Base-by-base conservation (phyloP, 1,140 invertebrate genomes). In the Oryctes rhinoceros region DNA sequence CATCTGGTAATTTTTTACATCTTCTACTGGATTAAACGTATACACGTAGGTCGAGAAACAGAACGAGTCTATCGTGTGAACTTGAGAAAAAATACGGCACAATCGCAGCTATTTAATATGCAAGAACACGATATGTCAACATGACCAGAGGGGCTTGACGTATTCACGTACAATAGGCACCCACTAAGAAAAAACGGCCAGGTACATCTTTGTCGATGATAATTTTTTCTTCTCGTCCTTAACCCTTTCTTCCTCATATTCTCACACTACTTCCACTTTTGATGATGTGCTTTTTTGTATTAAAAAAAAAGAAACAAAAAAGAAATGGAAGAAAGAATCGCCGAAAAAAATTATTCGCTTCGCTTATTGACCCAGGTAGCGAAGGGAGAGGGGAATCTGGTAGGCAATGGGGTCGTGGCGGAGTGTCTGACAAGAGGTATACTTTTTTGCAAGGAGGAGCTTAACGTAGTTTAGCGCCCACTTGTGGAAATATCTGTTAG, bases 101-200 rank as follows among this genome's bases (percentile, higher is more conserved):
- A 80, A 76, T 82, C 80, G 79, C 44, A 81, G 65, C 84, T 83
- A 75, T 81, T 85, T 85, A 85, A 85, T 85, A 85, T 85, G 83
- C 84, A 82, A 82, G 84, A 78, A 83, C 84, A 85, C 84, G 84
- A 81, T 83, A 84, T 84, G 83, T 85, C 84, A 85, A 85, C 84
- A 85, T 82, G 76, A 82, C 83, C 74, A 67, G 65, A 79, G 81
- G 78, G 74, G 74, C 39, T 79, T 47, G 79, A 80, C 67, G 53
- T 75, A 84, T 84, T 84, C 83, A 83, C 83, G 83, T 85, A 10
- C 20, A 24, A 7, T 81, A 62, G 82, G 84, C 84, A 81, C 84
- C 83, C 83, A 84, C 83, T 79, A 84, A 83, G 39, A 85, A 85
- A 84, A 85, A 84, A 81, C 74, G 78, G 74, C 83, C 84, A 85